These are phyloP conservation scores for Decapterus maruadsi DNA, from an alignment of 2,797 vertebrate genomes.

Conservation along the genomic window DNA sequence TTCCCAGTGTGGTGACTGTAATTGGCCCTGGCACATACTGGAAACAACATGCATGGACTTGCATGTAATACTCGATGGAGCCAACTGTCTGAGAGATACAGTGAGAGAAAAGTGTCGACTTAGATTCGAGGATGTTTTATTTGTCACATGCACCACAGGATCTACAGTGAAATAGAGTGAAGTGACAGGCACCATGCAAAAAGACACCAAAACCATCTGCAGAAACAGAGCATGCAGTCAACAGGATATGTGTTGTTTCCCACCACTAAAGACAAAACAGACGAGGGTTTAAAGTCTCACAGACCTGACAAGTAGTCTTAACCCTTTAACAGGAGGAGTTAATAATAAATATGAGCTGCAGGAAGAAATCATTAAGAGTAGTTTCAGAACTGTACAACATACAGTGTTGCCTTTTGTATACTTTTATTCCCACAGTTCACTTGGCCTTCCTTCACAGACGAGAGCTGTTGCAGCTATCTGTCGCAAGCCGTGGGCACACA, in stretches of 20 bases:
- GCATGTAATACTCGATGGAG: too few relatives aligned
- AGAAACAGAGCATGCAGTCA: not conserved
- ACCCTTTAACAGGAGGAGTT: not conserved
- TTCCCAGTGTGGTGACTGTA: not conserved
- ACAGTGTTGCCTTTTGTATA: not conserved
- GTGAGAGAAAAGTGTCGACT: not conserved
- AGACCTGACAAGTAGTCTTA: not conserved
- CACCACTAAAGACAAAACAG: too few relatives aligned
- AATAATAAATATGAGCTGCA: not conserved
- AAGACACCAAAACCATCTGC: not conserved
- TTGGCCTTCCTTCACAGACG: not conserved
- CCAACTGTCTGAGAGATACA: not conserved
- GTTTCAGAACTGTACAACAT: not conserved
- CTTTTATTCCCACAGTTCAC: not conserved
- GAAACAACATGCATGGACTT: not conserved
- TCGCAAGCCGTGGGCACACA: slow-evolving; percentile 36
- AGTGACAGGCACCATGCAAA: not conserved
- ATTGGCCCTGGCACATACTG: not conserved
- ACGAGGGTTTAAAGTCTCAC: not conserved
- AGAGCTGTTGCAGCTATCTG: not conserved
- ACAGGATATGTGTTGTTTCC: not conserved
- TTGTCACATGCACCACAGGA: not conserved
- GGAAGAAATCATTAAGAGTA: not conserved
- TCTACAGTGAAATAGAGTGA: not conserved
- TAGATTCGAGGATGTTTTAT: not conserved